A percentile compares a stretch with the other conserved stretches of the same genome.
Conservation (phyloP, 2,888 invertebrate species). For the Pachycephus smyrnensis region DNA sequence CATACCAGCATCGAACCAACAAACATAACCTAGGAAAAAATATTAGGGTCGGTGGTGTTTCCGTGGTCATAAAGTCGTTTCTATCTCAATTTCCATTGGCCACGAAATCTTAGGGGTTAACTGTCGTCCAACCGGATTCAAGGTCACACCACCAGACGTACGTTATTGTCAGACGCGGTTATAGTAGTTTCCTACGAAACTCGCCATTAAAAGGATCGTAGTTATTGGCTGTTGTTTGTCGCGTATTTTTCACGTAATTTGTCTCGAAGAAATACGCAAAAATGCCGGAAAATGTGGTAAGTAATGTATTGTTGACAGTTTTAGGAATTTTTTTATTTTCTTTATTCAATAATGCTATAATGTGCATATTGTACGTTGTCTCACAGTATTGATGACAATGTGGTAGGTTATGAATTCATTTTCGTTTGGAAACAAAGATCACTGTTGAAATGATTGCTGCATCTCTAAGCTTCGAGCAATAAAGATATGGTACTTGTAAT, state of each 20-base stretch:
- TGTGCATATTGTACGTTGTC: not conserved
- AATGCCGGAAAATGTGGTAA: constrained; percentile 58
- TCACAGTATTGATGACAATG: not conserved
- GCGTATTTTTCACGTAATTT: constrained; percentile 29
- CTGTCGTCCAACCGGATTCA: constrained; percentile 4
- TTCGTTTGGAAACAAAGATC: not conserved
- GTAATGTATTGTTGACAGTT: constrained; percentile 16
- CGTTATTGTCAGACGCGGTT: constrained; percentile 10
- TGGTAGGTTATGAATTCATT: not conserved
- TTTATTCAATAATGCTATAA: constrained; percentile 7
- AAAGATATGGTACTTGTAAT: not conserved
- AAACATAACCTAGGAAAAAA: not conserved
- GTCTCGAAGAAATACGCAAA: constrained; percentile 27
- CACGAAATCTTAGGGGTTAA: not conserved
- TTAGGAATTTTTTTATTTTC: constrained; percentile 2
- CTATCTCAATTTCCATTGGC: not conserved
- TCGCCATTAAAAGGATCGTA: constrained; percentile 36
- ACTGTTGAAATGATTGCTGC: not conserved
- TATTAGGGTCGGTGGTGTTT: not conserved
- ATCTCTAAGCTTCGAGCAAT: not conserved
- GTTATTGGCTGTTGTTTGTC: constrained; percentile 39
- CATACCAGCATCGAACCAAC: not conserved
- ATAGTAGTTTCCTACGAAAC: constrained; percentile 22
- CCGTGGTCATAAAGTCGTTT: not conserved
- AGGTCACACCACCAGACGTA: not conserved